phyloP scores from a whole-genome alignment of 2,888 invertebrate species.

The Drosophila recens region DNA sequence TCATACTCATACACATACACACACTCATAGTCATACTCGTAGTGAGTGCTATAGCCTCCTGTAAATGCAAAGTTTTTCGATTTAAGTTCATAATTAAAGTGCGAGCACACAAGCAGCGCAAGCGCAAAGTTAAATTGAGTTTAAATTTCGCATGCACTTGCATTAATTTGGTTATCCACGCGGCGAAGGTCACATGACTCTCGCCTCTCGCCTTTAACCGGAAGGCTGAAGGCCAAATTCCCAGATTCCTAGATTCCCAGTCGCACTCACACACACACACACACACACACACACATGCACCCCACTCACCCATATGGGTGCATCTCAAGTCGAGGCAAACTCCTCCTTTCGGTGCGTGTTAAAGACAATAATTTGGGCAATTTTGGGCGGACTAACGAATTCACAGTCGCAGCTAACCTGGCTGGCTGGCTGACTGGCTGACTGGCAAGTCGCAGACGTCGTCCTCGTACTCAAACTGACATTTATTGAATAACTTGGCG shows the following conservation, averaged over 20 bases:
- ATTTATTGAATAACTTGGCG: conserved; percentile 79
- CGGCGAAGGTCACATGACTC: conserved; percentile 64
- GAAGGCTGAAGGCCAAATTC: conserved; percentile 25
- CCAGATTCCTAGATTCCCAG: conserved; percentile 11
- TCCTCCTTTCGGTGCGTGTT: conserved; percentile 54
- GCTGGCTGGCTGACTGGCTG: conserved; percentile 43
- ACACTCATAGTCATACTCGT: not conserved
- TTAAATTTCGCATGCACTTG: conserved; percentile 64
- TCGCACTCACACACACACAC: conserved; percentile 2
- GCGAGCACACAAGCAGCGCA: conserved; percentile 26
- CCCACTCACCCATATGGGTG: not conserved
- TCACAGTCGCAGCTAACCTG: conserved; percentile 35
- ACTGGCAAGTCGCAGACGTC: conserved; percentile 60
- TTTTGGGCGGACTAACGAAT: conserved; percentile 45
- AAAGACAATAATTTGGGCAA: conserved; percentile 72
- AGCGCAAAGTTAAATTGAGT: conserved; percentile 75
- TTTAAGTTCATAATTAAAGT: conserved; percentile 81
- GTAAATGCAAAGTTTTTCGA: conserved; percentile 76
- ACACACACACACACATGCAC: not conserved
- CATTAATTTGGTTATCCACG: conserved; percentile 61
- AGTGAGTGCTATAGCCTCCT: conserved; percentile 2
- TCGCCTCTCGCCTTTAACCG: conserved; percentile 21
- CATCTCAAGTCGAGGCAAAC: not conserved
- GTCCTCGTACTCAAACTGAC: conserved; percentile 46
- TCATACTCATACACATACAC: not conserved